phyloP scores from a whole-genome alignment of 2,797 vertebrate genomes.

The Florisuga fusca region DNA sequence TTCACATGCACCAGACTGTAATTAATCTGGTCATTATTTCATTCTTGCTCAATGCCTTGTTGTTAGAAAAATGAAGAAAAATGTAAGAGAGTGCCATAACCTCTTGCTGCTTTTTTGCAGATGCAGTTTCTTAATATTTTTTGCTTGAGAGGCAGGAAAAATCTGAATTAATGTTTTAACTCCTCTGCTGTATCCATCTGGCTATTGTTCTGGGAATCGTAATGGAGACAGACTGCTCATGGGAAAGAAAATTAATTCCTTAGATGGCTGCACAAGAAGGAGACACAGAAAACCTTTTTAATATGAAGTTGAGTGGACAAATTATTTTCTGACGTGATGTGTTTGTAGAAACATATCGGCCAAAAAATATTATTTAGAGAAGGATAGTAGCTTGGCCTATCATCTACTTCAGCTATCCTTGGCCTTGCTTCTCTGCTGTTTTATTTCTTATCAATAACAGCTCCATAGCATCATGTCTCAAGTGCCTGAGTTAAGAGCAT shows the following conservation, averaged over 20 bases:
- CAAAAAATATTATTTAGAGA: constrained; percentile 38
- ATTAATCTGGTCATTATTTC: neutral
- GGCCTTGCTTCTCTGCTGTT: neutral
- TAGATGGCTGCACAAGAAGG: neutral
- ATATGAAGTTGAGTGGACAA: neutral
- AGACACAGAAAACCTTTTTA: neutral
- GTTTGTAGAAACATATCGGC: constrained; percentile 13
- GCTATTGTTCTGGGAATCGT: neutral
- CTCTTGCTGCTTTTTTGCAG: neutral
- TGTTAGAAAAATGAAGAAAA: neutral
- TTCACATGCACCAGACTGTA: neutral
- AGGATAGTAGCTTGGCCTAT: constrained; percentile 5
- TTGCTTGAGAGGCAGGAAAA: neutral
- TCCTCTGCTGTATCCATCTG: neutral
- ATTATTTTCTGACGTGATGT: constrained; percentile 29
- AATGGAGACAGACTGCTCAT: neutral
- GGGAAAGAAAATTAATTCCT: constrained; percentile 2
- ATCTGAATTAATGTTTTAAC: neutral
- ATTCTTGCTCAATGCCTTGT: neutral
- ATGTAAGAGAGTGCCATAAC: neutral
- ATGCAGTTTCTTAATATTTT: neutral
- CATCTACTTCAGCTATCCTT: constrained; percentile 6
- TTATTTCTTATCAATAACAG: constrained; percentile 2
- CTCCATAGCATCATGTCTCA: constrained; percentile 9
- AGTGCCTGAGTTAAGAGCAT: neutral